phyloP scores from a whole-genome alignment of 1,140 invertebrate genomes.

The Leptinotarsa undecemlineata region DNA sequence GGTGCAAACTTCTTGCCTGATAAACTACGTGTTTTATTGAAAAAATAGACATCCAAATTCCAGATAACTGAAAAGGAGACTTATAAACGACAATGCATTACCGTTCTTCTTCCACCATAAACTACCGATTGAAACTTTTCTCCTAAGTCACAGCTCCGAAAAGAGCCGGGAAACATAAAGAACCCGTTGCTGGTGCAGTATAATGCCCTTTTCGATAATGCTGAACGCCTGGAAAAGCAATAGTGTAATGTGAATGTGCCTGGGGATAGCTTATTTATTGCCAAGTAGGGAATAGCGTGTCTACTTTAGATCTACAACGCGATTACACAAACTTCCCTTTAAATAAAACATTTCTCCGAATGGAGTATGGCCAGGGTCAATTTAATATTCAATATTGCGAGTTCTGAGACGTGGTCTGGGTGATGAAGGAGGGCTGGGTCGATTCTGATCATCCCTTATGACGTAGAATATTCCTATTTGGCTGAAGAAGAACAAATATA shows the following conservation, averaged over 20 bases:
- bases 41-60: too few relatives aligned
- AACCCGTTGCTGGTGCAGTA: background rate
- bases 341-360: slow-evolving; percentile 12
- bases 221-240: slow-evolving; percentile 10
- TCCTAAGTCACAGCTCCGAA: background rate
- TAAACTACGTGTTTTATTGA: too few relatives aligned
- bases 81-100: too few relatives aligned
- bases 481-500: too few relatives aligned
- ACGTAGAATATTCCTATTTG: too few relatives aligned
- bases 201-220: slow-evolving; percentile 4
- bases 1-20: too few relatives aligned
- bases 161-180: background rate
- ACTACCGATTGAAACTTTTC: background rate
- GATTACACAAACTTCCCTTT: slow-evolving; percentile 12
- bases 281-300: slow-evolving; percentile 18
- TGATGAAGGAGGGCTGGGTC: too few relatives aligned
- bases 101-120: background rate
- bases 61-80: too few relatives aligned
- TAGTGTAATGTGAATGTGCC: slow-evolving; percentile 14
- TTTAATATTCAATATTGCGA: background rate
- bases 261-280: slow-evolving; percentile 15
- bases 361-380: background rate
- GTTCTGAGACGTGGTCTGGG: background rate
- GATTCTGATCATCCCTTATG: too few relatives aligned
- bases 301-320: slow-evolving; percentile 22